A percentile compares a stretch with the other conserved stretches of the same genome.
Conservation (phyloP, 2,113 vertebrate species). For the Chloropsis hardwickii region DNA sequence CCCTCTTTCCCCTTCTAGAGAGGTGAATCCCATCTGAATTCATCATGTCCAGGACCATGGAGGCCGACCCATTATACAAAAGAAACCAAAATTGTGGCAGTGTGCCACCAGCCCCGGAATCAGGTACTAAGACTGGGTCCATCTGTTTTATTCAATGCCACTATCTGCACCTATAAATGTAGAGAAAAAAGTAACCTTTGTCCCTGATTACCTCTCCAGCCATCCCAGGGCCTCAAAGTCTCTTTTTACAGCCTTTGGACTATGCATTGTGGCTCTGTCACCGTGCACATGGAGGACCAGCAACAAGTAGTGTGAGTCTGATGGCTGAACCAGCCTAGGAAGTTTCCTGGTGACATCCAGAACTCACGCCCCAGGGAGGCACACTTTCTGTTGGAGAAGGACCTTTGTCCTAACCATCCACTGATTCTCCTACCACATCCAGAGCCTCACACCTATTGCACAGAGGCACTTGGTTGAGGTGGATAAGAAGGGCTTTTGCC, state of each 20-base stretch:
- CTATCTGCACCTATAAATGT: neutral
- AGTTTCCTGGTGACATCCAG: fast-evolving
- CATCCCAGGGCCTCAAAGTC: neutral
- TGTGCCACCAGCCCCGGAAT: neutral
- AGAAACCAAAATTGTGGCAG: neutral
- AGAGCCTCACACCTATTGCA: neutral
- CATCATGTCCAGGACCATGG: neutral
- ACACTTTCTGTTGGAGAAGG: too few species aligned
- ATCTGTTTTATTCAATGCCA: neutral
- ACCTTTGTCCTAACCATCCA: neutral
- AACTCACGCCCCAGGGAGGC: fast-evolving
- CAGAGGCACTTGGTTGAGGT: neutral
- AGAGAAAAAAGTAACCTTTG: neutral
- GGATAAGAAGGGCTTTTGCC: neutral
- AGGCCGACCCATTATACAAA: fast-evolving
- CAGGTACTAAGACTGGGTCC: neutral
- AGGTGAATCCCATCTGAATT: neutral
- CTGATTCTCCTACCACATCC: neutral
- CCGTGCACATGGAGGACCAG: fast-evolving
- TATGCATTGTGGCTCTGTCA: neutral
- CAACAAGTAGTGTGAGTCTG: fast-evolving
- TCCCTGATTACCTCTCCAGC: neutral
- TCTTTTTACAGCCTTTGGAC: neutral
- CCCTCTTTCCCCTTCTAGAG: neutral
- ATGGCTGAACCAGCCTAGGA: neutral